Base-by-base conservation (phyloP, 2,113 vertebrate genomes). In the Parotia lawesii region DNA sequence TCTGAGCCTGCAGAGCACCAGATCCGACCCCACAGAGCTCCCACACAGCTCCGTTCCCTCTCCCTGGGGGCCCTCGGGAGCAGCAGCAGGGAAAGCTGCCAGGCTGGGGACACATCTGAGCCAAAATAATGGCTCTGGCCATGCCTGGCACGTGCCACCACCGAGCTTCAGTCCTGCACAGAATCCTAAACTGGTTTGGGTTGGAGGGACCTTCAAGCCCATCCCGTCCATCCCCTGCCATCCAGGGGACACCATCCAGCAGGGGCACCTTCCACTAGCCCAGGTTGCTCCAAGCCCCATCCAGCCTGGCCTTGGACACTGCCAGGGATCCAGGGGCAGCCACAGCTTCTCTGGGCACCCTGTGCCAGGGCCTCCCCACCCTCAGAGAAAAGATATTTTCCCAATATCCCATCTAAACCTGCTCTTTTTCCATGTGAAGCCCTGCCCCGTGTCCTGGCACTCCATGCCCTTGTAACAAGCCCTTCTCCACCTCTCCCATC, bases 111-210 rank as follows among this genome's bases (percentile, higher is more conserved):
- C 22, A 9, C 11, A 14, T 40, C 16, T 23, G 4, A 73, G 47
- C 23, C 19, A 22, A 38, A 67, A 23, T 8, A 25, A 44, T 7
- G 65, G 35, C 45, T 70, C 70, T 50, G 61, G 50, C 51, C 11
- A 1, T 3, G 53, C 33, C 24, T 1, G 9, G 45, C 31, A 28
- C 0, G 1, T 67, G 37, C 12, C n/a, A 21, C 54, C 44, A 22
- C 50, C 10, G 57, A 73, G 38, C 37, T 93, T 29, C 57, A 31
- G 72, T 6, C 27, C 50, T 15, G 7, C 27, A 35, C 19, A 31
- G 24, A 70, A 54, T 10, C 21, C 33, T 7, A 35, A 15, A 11
- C 5, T 3, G 6, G 15, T 35, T 18, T 45, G 61, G 38, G 38
- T 7, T 45, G 5, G 9, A 61, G 8, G 19, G 19, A 53, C 12